These are phyloP conservation scores for Phrixothrix hirtus DNA, from an alignment of 2,888 invertebrate species.

Conservation along the genomic window DNA sequence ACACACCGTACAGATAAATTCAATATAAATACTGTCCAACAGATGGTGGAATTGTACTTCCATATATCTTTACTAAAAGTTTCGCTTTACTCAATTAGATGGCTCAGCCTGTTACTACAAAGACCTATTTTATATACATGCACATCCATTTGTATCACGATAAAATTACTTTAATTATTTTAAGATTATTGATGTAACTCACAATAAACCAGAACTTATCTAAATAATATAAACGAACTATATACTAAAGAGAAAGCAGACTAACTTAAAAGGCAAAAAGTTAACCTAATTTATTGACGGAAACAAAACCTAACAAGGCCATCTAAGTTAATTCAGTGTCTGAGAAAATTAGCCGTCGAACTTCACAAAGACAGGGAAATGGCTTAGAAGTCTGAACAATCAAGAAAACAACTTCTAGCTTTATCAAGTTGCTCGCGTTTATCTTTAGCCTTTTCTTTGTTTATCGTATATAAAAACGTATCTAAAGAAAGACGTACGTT, in stretches of 20 bases:
- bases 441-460: slow-evolving; percentile 29
- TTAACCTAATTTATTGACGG: slow-evolving; percentile 40
- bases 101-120: too few relatives aligned
- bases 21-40: too few relatives aligned
- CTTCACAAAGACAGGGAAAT: slow-evolving; percentile 40
- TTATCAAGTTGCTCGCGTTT: slow-evolving; percentile 17
- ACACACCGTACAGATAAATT: too few relatives aligned
- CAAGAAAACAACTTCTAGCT: slow-evolving; percentile 36
- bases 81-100: too few relatives aligned
- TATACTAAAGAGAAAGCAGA: slow-evolving; percentile 3
- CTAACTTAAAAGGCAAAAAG: slow-evolving; percentile 26
- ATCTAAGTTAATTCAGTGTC: slow-evolving; percentile 40
- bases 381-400: slow-evolving; percentile 40
- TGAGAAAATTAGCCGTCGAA: slow-evolving; percentile 42
- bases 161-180: too few relatives aligned
- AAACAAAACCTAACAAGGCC: slow-evolving; percentile 40
- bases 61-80: too few relatives aligned
- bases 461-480: slow-evolving; percentile 4
- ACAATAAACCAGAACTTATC: not conserved
- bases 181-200: too few relatives aligned
- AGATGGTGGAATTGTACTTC: too few relatives aligned
- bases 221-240: not conserved
- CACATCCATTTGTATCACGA: too few relatives aligned
- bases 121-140: too few relatives aligned
- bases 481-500: slow-evolving; percentile 22